These are phyloP conservation scores for Papilio dardanus DNA, from an alignment of 1,140 invertebrate genomes.

Conservation along the genomic window DNA sequence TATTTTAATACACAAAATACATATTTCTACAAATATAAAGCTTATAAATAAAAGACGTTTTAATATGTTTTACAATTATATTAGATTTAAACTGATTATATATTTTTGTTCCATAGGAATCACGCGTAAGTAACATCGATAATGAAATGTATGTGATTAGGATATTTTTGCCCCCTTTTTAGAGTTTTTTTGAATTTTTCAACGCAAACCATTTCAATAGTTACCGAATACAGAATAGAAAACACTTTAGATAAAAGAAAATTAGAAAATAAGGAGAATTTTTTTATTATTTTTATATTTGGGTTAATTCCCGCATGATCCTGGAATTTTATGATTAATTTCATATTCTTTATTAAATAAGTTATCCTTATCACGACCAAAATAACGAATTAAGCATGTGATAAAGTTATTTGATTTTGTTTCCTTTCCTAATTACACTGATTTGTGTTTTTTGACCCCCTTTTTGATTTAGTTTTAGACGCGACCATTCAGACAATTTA, in stretches of 20 bases:
- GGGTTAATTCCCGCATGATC: conserved; percentile 67
- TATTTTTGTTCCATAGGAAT: conserved; percentile 83
- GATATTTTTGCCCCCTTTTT: conserved; percentile 69
- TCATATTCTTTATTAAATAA: conserved; percentile 29
- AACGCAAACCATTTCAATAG: conserved; percentile 44
- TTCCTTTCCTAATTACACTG: conserved; percentile 11
- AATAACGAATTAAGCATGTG: conserved; percentile 22
- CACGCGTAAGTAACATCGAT: conserved; percentile 81
- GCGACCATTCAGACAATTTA: not conserved
- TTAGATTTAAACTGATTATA: conserved; percentile 64
- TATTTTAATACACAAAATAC: no score
- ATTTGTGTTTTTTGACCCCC: conserved; percentile 24
- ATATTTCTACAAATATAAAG: not conserved
- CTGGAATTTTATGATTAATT: conserved; percentile 44
- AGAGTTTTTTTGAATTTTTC: conserved; percentile 60
- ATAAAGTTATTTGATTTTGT: conserved; percentile 9
- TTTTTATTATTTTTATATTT: conserved; percentile 41
- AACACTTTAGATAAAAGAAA: conserved; percentile 20
- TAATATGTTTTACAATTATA: not conserved
- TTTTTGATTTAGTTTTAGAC: conserved; percentile 27
- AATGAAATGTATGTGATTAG: conserved; percentile 71
- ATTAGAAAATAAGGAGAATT: conserved; percentile 1
- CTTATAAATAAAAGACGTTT: not conserved
- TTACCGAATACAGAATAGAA: conserved; percentile 32
- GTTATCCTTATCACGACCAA: not conserved